phyloP scores from a whole-genome alignment of 2,888 invertebrate species.

The Dilophus febrilis region DNA sequence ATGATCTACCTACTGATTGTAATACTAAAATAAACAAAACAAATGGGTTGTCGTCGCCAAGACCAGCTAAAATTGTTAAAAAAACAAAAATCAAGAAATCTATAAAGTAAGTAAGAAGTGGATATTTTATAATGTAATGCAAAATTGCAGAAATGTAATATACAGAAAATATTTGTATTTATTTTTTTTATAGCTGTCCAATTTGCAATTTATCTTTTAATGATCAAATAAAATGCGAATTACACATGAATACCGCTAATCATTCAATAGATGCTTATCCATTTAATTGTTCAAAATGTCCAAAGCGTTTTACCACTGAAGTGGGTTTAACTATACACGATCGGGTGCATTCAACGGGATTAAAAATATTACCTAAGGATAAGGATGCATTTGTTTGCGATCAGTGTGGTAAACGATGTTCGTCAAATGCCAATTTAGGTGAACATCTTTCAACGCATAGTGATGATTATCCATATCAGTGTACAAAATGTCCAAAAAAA shows the following conservation, averaged over 20 bases:
- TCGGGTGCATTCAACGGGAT: slow-evolving; percentile 15
- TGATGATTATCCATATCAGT: slow-evolving; percentile 30
- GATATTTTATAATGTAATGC: too few species aligned
- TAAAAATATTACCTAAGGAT: slow-evolving; percentile 17
- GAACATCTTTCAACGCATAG: slow-evolving; percentile 33
- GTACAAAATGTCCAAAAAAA: slow-evolving; percentile 24
- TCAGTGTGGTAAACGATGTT: slow-evolving; percentile 31
- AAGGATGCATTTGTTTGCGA: slow-evolving; percentile 31
- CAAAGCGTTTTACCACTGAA: slow-evolving; percentile 11
- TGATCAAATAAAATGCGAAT: slow-evolving; percentile 3
- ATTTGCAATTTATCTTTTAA: slow-evolving; percentile 7
- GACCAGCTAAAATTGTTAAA: too few species aligned
- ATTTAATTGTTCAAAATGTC: slow-evolving; percentile 10
- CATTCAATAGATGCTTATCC: slow-evolving; percentile 4
- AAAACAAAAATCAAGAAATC: too few species aligned
- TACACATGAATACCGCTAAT: slow-evolving; percentile 6
- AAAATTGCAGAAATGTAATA: too few species aligned
- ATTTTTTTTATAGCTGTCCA: too few species aligned
- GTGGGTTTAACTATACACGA: slow-evolving; percentile 14
- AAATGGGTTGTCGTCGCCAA: too few species aligned
- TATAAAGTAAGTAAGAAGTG: too few species aligned
- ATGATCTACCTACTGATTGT: too few species aligned
- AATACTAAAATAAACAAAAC: too few species aligned
- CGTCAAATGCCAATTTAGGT: slow-evolving; percentile 31
- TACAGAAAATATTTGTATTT: too few species aligned